Percentiles rank a stretch among this genome's conserved stretches.
phyloP scores from a whole-genome alignment of 2,888 invertebrate genomes.

The Aradus depressus region DNA sequence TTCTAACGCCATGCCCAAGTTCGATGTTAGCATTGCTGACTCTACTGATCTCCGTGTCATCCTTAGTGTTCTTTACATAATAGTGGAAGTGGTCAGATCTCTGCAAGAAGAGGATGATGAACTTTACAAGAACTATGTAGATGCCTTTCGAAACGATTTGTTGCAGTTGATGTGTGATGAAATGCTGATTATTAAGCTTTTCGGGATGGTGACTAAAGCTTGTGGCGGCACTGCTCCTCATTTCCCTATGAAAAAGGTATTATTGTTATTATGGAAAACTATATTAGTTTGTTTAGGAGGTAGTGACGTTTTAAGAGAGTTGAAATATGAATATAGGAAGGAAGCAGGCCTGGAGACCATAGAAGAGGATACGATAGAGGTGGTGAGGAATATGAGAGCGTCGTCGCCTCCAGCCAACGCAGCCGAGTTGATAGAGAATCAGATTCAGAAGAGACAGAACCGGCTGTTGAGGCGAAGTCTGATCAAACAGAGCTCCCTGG shows the following conservation, averaged over 20 bases:
- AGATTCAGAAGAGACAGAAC: constrained; percentile 51
- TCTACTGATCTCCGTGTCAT: constrained; percentile 86
- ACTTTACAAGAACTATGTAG: constrained; percentile 44
- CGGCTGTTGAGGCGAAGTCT: constrained; percentile 63
- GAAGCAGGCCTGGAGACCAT: constrained; percentile 53
- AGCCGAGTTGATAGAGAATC: constrained; percentile 75
- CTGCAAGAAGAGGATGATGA: constrained; percentile 36
- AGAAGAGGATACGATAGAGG: constrained; percentile 87
- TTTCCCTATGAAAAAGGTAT: constrained; percentile 97
- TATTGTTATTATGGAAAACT: constrained; percentile 90
- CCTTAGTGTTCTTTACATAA: constrained; percentile 84
- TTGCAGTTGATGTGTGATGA: constrained; percentile 58
- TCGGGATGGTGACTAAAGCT: constrained; percentile 93
- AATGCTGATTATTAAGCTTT: constrained; percentile 71
- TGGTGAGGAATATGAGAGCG: constrained; percentile 87
- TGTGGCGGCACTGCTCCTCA: constrained; percentile 93
- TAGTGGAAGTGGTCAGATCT: constrained; percentile 85
- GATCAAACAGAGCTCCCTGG: constrained; percentile 84
- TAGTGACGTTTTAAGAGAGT: constrained; percentile 64
- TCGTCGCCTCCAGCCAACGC: constrained; percentile 91
- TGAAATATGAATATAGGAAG: constrained; percentile 47
- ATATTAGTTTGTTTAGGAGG: constrained; percentile 87
- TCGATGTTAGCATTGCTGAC: constrained; percentile 76
- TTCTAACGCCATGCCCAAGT: constrained; percentile 59
- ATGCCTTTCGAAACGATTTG: constrained; percentile 50